A percentile compares a stretch with the other conserved stretches of the same genome.
These are phyloP conservation scores for Clarias magur DNA, from an alignment of 2,113 vertebrate species.

Conservation along the genomic window DNA sequence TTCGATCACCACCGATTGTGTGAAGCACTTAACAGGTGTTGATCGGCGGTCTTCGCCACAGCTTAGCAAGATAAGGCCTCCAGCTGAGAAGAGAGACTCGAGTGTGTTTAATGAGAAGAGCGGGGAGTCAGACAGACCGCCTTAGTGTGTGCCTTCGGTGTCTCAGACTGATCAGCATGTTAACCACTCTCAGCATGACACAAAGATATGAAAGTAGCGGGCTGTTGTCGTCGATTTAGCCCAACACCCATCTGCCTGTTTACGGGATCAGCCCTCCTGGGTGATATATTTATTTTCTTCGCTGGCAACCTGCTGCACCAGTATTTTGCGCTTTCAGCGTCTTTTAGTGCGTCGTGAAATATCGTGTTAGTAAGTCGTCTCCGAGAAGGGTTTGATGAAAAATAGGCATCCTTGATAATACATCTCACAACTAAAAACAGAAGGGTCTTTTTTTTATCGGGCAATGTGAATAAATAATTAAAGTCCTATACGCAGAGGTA, in stretches of 20 bases:
- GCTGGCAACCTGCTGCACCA: conserved; percentile 29
- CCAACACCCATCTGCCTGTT: conserved; percentile 67
- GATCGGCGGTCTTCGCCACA: conserved; percentile 53
- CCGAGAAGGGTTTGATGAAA: neutral
- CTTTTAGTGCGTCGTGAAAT: neutral
- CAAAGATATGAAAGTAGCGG: conserved; percentile 76
- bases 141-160: conserved; percentile 74
- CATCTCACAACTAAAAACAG: neutral
- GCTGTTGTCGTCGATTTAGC: conserved; percentile 79
- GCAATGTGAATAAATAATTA: conserved; percentile 23
- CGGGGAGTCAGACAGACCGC: conserved; percentile 75
- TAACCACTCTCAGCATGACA: conserved; percentile 85
- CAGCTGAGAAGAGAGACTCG: conserved; percentile 73
- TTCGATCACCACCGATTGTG: conserved; percentile 43
- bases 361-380: neutral
- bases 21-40: conserved; percentile 57
- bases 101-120: conserved; percentile 81
- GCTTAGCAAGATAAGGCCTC: conserved; percentile 67
- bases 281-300: conserved; percentile 54
- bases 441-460: neutral
- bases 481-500: conserved; percentile 13
- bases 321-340: neutral
- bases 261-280: conserved; percentile 58
- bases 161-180: conserved; percentile 77
- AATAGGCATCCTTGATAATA: neutral